Evolutionary conservation across 2,888 invertebrate species (phyloP).

Genomic region (Rhamnusium bicolor): DNA sequence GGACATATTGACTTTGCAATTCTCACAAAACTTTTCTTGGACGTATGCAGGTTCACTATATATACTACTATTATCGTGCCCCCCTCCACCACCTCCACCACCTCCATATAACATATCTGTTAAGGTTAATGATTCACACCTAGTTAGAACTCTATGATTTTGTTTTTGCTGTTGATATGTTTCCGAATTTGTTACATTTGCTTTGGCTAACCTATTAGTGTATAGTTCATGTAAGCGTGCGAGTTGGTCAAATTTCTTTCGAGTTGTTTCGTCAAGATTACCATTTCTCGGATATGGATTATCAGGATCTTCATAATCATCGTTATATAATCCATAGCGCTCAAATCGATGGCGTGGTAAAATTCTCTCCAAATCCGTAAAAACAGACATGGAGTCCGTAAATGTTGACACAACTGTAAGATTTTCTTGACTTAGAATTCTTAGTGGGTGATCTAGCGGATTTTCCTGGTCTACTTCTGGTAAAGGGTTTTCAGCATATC

Average conservation of each 20-base stretch:
- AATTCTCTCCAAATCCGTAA: constrained; percentile 79
- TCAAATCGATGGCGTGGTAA: constrained; percentile 76
- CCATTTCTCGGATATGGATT: constrained; percentile 65
- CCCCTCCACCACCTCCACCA: constrained; percentile 49
- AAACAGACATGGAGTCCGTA: constrained; percentile 81
- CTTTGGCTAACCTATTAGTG: constrained; percentile 84
- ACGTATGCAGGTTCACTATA: constrained; percentile 89
- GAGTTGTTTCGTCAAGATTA: constrained; percentile 66
- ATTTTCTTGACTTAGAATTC: constrained; percentile 93
- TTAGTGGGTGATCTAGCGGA: constrained; percentile 86
- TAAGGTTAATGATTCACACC: constrained; percentile 81
- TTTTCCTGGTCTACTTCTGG: constrained; percentile 83
- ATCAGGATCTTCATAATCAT: constrained; percentile 73
- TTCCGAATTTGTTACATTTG: constrained; percentile 79
- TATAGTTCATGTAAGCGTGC: constrained; percentile 87
- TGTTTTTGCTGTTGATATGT: constrained; percentile 73
- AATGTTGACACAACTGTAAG: constrained; percentile 93
- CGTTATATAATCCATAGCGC: constrained; percentile 74
- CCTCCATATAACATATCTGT: constrained; percentile 79
- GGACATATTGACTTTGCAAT: constrained; percentile 81
- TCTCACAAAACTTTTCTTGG: constrained; percentile 84
- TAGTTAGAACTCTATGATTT: constrained; percentile 71
- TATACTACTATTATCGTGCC: constrained; percentile 83
- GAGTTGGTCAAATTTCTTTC: constrained; percentile 84
- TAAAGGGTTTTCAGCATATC: constrained; percentile 78